Base-by-base conservation (phyloP, 2,888 invertebrate genomes). In the Drosophila siamana region DNA sequence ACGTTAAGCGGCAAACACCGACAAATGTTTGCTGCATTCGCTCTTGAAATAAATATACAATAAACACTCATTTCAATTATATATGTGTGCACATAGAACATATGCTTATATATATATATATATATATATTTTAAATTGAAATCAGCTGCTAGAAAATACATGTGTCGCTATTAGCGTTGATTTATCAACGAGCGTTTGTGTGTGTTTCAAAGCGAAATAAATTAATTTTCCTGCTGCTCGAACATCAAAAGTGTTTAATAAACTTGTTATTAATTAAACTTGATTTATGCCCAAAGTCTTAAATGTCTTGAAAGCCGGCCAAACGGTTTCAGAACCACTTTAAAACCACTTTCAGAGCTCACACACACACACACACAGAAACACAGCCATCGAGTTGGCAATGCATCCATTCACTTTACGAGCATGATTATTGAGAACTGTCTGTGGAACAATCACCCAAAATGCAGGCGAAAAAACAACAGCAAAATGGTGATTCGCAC, bases 91-190 rank as follows among this genome's bases (percentile, higher is more conserved):
- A n/a, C n/a, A n/a, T n/a, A n/a, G n/a, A n/a, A n/a, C n/a, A n/a
- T n/a, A 5, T 9, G 4, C n/a, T 6, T 36, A 33, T 33, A 36
- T 5, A 64, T 68, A 59, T 61, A 69, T 46, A 36, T 24, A 41
- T 7, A 16, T 15, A n/a, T 15, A 4, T 28, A 11, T 30, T 30
- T 36, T 44, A 64, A 64, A 62, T 68, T 69, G 59, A 66, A 62
- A n/a, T 24, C 50, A 69, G 69, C 50, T 62, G 63, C 61, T 24
- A 63, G 22, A 62, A 72, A 68, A 78, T 67, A 74, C 72, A 82
- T 79, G 51, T 79, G 72, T 74, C 57, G 63, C 67, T 44, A 70
- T 79, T 75, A 66, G 60, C 77, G 65, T 69, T 79, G 74, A 85
- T 82, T 85, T 80, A 78, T 79, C 74, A 55, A 64, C 67, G n/a